Evolutionary conservation across 2,113 vertebrate genomes (phyloP), one percentile per base, ranked within the genome.

Genomic region (Ursus arctos): DNA sequence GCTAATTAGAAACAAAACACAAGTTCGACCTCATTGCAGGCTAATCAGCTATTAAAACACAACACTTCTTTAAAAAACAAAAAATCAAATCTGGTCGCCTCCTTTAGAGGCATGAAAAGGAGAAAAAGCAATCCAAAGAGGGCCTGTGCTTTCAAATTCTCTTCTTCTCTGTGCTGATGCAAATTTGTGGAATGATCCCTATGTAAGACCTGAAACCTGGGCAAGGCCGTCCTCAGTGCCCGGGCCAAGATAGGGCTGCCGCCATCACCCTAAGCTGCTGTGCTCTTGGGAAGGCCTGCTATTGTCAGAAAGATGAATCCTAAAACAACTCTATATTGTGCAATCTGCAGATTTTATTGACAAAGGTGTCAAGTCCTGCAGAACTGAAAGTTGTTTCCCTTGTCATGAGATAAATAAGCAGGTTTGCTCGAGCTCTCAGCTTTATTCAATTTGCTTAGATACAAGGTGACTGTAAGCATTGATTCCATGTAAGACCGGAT

Each of bases 381-480:
- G 97, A 98, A 98, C 96, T 71, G 92, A 95, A 98, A 98, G 98
- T 98, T 98, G 98, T 98, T 98, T 98, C 96, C 91, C 97, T 98
- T 98, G 98, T 98, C 97, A 97, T 90, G 91, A 98, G 98, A 98
- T 98, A 98, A 98, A 98, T 98, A 98, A 98, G 97, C 77, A 98
- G 95, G 95, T 97, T 98, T 97, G 98, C 97, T 97, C n/a, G 63
- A 95, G 98, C 94, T 98, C 91, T 97, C 96, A 96, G 96, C 63
- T 99, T 98, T 98, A 99, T 98, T 99, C 97, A 98, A 97, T 99
- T 99, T 98, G 98, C 98, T 99, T 99, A 98, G 98, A 98, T 98
- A 98, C 96, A 97, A 98, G 97, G 96, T 98, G 98, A 98, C 97
- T 98, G 91, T 95, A 86, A 98, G 95, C 98, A 99, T 98, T 98